Evolutionary conservation across 2,888 invertebrate species (phyloP).

Genomic region (Lasioglossum marginatum): DNA sequence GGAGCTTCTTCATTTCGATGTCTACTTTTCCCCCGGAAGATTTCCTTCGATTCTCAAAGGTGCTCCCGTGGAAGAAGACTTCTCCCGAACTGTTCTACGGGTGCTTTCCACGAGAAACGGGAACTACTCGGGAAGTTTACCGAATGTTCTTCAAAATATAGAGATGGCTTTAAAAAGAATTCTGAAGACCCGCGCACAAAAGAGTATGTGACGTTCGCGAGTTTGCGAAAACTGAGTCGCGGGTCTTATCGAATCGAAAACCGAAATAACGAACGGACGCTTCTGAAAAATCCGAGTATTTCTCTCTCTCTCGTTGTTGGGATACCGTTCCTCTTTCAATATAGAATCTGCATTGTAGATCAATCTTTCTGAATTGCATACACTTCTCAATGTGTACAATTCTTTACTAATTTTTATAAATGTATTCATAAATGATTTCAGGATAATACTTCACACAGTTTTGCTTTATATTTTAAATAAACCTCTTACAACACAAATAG

Average conservation of each 20-base stretch:
- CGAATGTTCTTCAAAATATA: constrained; percentile 5
- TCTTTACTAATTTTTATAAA: not conserved
- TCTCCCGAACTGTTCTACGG: not conserved
- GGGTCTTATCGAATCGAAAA: not conserved
- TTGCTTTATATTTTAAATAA: not conserved
- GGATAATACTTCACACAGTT: not conserved
- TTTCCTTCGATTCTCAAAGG: not conserved
- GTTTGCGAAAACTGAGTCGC: not conserved
- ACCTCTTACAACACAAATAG: not conserved
- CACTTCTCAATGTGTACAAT: not conserved
- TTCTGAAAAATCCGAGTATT: not conserved
- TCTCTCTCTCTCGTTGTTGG: not conserved
- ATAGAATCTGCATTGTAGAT: not conserved
- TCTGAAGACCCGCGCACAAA: not conserved
- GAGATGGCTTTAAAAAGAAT: constrained; percentile 26
- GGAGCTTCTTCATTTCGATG: constrained; percentile 3
- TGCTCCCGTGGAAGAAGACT: not conserved
- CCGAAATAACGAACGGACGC: not conserved
- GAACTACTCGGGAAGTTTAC: not conserved
- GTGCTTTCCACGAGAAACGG: not conserved
- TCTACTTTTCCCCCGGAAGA: not conserved
- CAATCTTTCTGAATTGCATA: not conserved
- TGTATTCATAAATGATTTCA: not conserved
- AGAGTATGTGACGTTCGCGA: not conserved
- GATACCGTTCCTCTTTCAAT: not conserved